Conservation (phyloP, 1,140 invertebrate species). For the Drosophila repleta region DNA sequence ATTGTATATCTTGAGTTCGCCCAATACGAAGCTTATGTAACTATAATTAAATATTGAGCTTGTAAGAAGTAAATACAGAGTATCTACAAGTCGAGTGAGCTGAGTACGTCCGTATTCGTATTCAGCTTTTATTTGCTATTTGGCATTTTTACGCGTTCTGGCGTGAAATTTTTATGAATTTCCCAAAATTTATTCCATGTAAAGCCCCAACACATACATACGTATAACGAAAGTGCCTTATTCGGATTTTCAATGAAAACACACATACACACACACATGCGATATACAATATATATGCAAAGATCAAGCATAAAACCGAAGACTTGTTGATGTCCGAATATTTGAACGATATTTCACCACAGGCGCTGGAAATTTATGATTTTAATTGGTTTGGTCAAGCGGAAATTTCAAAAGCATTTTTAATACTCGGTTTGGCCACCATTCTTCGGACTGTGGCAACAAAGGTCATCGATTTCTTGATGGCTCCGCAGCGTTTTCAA, state of each 20-base stretch:
- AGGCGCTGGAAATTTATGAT: constrained; percentile 73
- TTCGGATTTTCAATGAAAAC: constrained; percentile 8
- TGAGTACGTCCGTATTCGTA: neutral
- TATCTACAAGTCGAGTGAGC: neutral
- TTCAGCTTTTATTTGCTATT: constrained; percentile 7
- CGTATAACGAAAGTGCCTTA: constrained; percentile 30
- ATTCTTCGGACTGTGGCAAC: constrained; percentile 57
- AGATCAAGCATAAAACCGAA: constrained; percentile 19
- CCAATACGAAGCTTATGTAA: no score
- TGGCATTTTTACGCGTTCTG: constrained; percentile 39
- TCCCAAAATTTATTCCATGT: constrained; percentile 24
- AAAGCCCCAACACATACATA: constrained; percentile 35
- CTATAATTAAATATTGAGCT: no score
- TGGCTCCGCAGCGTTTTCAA: constrained; percentile 29
- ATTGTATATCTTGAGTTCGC: no score
- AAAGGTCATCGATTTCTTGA: constrained; percentile 20
- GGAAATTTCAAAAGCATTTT: constrained; percentile 61
- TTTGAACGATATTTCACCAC: constrained; percentile 69
- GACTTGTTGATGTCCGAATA: constrained; percentile 47
- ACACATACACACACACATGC: neutral
- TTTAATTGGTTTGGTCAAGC: constrained; percentile 80
- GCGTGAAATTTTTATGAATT: constrained; percentile 55
- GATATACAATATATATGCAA: neutral
- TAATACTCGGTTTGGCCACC: constrained; percentile 21
- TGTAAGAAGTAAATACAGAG: neutral